These are phyloP conservation scores for Yponomeuta evonymella DNA, from an alignment of 2,888 invertebrate species.

Conservation along the genomic window DNA sequence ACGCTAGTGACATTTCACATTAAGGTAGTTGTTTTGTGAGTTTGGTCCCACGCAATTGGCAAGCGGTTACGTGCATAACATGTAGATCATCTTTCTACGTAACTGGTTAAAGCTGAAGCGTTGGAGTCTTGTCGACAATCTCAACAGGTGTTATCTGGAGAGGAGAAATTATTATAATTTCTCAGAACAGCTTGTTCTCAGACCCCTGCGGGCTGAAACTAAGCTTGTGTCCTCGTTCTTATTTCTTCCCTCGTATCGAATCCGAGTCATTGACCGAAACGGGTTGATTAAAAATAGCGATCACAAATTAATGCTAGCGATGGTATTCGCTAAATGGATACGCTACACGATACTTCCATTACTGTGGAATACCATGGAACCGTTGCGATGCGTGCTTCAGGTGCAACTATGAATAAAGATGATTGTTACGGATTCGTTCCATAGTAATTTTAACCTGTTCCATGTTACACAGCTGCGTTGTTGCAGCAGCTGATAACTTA, in stretches of 20 bases:
- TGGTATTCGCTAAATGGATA: constrained; percentile 34
- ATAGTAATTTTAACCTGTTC: not conserved
- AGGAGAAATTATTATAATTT: not conserved
- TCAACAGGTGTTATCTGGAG: not conserved
- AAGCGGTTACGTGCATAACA: constrained; percentile 1
- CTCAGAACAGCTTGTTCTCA: not conserved
- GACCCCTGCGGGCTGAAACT: not conserved
- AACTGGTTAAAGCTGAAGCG: not conserved
- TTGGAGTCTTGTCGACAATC: not conserved
- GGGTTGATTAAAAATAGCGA: constrained; percentile 47
- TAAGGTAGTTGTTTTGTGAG: not conserved
- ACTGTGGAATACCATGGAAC: constrained; percentile 24
- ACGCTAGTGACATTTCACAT: not conserved
- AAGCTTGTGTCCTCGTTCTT: not conserved
- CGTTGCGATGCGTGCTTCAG: constrained; percentile 24
- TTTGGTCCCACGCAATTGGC: constrained; percentile 10
- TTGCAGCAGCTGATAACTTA: not conserved
- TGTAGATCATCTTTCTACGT: constrained; percentile 2
- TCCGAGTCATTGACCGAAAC: constrained; percentile 42
- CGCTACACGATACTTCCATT: constrained; percentile 25
- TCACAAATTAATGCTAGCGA: constrained; percentile 37
- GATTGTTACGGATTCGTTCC: constrained; percentile 6
- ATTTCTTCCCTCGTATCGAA: constrained; percentile 30
- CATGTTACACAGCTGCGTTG: not conserved
- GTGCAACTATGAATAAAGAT: constrained; percentile 19